Evolutionary conservation across 1,140 invertebrate genomes (phyloP), one percentile per base, ranked within the genome.

Genomic region (Aricia agestis): DNA sequence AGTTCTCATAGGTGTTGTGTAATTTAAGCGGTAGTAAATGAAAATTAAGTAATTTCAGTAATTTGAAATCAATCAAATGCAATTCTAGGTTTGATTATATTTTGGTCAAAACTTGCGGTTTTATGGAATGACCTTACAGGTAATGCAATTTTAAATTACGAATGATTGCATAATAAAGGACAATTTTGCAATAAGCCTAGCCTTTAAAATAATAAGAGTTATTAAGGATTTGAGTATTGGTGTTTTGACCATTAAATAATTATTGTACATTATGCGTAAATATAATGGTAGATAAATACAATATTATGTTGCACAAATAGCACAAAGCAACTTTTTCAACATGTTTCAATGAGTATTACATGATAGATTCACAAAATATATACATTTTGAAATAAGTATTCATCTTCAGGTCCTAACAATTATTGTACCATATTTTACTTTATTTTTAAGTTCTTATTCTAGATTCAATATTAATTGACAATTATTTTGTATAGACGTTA

Each of bases 111-210:
- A 42, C 45, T 18, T 17, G 9, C 31, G 65, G 36, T 45, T 67
- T 66, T 66, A 1, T 19, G 25, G 25, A 13, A 32, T 52, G 45
- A 52, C 45, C 45, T 42, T 52, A 52, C 45, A 52, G 25, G 17
- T 11, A 18, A 25, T 15, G 61, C 18, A 32, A 32, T 13, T 66
- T 66, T 15, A 25, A 32, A 66, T 66, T 32, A 32, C 19, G 2
- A 19, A 36, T 13, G 25, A 66, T 15, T 7, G 32, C 7, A 7
- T 31, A 32, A 66, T 25, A 63, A 45, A 71, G 65, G 13, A 70
- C 9, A 70, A 68, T 72, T 71, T 70, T 32, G 45, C 13, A 15
- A 52, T 52, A 1, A 52, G 1, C 45, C 11, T 52, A 15, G 11
- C 45, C 45, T 52, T 52, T 52, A 15, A 52, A 52, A 13, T 52